Evolutionary conservation across 2,113 vertebrate species (phyloP).

Genomic region (Sinocyclocheilus anshuiensis): DNA sequence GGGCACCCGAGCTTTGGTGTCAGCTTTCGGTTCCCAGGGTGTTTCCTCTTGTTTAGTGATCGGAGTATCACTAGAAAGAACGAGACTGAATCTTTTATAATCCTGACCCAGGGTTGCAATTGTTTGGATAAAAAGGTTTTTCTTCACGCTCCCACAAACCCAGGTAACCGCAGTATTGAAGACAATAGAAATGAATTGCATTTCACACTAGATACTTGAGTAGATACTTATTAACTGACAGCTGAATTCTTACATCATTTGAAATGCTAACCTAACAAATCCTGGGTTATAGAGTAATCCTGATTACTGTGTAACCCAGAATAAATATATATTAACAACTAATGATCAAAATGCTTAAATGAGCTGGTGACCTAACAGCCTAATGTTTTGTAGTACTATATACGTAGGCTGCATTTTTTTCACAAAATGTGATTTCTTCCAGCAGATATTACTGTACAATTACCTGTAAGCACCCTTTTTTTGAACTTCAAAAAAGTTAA

Average conservation of each 20-base stretch:
- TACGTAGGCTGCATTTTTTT: background rate
- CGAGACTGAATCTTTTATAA: background rate
- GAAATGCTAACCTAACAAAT: background rate
- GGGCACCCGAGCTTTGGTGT: background rate
- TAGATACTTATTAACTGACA: slow-evolving; percentile 16
- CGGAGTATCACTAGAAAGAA: background rate
- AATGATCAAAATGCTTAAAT: slow-evolving; percentile 20
- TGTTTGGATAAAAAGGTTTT: slow-evolving; percentile 8
- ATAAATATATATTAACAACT: slow-evolving; percentile 15
- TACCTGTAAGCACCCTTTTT: background rate
- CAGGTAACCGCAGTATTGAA: background rate
- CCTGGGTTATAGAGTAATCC: slow-evolving; percentile 21
- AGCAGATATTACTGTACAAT: background rate
- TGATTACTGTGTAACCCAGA: slow-evolving; percentile 29
- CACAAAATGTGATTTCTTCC: background rate
- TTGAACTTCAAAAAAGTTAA: background rate
- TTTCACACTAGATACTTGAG: background rate
- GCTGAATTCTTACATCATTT: background rate
- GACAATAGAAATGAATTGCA: background rate
- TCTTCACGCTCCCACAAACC: background rate
- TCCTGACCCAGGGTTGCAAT: slow-evolving; percentile 17
- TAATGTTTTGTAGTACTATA: background rate
- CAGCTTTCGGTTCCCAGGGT: background rate
- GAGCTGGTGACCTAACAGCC: background rate
- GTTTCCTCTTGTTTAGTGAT: slow-evolving; percentile 10